These are phyloP conservation scores for Hyposoter didymator DNA, from an alignment of 2,888 invertebrate genomes.

Conservation along the genomic window DNA sequence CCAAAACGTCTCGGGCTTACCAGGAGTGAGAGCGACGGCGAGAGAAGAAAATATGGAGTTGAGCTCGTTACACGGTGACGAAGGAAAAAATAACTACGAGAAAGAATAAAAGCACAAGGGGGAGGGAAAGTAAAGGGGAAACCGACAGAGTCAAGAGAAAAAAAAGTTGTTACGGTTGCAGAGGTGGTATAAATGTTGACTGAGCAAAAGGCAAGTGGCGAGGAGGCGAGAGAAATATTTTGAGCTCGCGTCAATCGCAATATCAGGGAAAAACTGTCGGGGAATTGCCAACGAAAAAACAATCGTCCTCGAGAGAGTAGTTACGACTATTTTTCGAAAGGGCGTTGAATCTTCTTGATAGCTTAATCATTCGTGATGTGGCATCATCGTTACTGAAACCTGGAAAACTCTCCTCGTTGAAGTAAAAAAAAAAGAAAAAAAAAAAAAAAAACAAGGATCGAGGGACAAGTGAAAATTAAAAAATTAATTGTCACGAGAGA, in stretches of 20 bases:
- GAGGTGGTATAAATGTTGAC: slow-evolving; percentile 23
- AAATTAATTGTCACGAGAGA: not conserved
- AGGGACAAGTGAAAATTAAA: not conserved
- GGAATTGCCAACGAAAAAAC: slow-evolving; percentile 6
- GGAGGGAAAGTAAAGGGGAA: not conserved
- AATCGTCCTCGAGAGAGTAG: not conserved
- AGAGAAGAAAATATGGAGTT: slow-evolving; percentile 33
- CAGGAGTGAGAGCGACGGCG: slow-evolving; percentile 7
- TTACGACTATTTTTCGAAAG: not conserved
- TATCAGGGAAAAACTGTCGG: not conserved
- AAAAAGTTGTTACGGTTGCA: slow-evolving; percentile 6
- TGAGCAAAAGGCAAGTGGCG: not conserved
- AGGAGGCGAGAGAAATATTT: slow-evolving; percentile 15
- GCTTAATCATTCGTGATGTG: slow-evolving; percentile 1
- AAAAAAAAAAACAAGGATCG: slow-evolving; percentile 18
- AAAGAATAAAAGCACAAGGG: slow-evolving; percentile 5
- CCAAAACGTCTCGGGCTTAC: slow-evolving; percentile 26
- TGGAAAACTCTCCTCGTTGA: not conserved
- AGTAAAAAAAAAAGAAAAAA: not conserved
- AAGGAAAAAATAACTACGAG: slow-evolving; percentile 22
- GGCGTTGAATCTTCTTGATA: not conserved
- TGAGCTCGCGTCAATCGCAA: not conserved
- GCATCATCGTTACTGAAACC: slow-evolving; percentile 5
- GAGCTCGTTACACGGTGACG: slow-evolving; percentile 43
- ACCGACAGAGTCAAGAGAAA: not conserved